Evolutionary conservation across 2,797 vertebrate genomes (phyloP), one percentile per base, ranked within the genome.

Genomic region (Nyctalus aviator): DNA sequence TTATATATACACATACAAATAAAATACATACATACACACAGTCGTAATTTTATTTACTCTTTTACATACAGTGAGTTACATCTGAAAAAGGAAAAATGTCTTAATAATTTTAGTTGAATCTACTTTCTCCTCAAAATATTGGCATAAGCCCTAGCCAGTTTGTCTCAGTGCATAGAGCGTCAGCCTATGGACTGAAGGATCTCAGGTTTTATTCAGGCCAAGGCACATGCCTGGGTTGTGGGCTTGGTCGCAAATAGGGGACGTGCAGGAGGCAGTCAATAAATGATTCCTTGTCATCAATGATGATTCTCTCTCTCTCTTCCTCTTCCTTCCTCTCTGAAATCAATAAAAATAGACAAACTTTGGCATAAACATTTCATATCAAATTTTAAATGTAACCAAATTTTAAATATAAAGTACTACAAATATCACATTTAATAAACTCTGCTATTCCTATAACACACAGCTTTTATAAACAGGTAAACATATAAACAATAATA

Each of bases 41-140:
- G 2, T 78, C 35, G 0, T 57, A 35, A 76, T 68, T 91, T 57
- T 20, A 50, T 78, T 88, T 71, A 76, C 17, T 18, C 23, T 82
- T 72, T 59, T 68, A 77, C 8, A 46, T 46, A 18, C 4, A 20
- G 3, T 81, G n/a, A 4, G 35, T 23, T 81, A 88, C 18, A 50
- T 53, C 32, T 93, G 13, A n/a, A 55, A 90, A 27, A 37, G 3
- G 12, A 83, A 11, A 57, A 88, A 41, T 62, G 8, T 82, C 5
- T 87, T 30, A 93, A 35, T n/a, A 25, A 77, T 79, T 88, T 90
- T 15, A 48, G 2, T 2, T 44, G 17, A 77, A 72, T 81, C 8
- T 68, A 13, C 15, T 93, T 91, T 93, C 57, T 27, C 59, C 27
- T 81, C 21, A 79, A 93, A 79, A 90, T 20, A 37, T 68, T 73